A percentile compares a stretch with the other conserved stretches of the same genome.
These are phyloP conservation scores for Archilochus colubris DNA, from an alignment of 2,113 vertebrate genomes.

Conservation along the genomic window DNA sequence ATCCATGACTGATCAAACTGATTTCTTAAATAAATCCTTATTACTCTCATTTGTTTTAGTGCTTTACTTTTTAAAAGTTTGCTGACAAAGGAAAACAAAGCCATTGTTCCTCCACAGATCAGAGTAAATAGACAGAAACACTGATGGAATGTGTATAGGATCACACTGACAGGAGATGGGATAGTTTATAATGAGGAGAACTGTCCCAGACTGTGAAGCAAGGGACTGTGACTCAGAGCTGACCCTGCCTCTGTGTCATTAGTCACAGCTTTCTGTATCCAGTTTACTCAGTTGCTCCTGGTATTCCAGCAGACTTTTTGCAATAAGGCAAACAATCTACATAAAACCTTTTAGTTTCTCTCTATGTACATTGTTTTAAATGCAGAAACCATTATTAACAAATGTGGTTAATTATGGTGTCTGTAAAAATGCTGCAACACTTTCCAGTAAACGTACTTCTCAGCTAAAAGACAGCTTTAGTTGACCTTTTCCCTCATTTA, in stretches of 20 bases:
- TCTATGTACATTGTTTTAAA: background rate
- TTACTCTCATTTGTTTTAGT: background rate
- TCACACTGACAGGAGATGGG: background rate
- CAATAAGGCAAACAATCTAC: background rate
- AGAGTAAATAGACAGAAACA: background rate
- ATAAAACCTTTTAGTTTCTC: background rate
- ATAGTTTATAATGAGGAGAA: background rate
- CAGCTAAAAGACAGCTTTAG: background rate
- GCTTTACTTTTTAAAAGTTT: background rate
- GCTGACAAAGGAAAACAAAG: background rate
- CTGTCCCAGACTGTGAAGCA: background rate
- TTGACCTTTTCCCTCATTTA: background rate
- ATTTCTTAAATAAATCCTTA: background rate
- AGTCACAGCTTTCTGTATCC: background rate
- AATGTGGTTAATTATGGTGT: background rate
- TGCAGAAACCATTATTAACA: background rate
- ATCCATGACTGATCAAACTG: background rate
- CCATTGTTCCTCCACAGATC: background rate
- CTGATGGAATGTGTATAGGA: background rate
- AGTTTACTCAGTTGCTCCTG: background rate
- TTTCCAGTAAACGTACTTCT: background rate
- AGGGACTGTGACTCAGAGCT: background rate
- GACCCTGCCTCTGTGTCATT: background rate
- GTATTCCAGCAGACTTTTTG: background rate
- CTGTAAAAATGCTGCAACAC: background rate